These are phyloP conservation scores for Micrastur ruficollis DNA, from an alignment of 2,797 vertebrate genomes.

Conservation along the genomic window DNA sequence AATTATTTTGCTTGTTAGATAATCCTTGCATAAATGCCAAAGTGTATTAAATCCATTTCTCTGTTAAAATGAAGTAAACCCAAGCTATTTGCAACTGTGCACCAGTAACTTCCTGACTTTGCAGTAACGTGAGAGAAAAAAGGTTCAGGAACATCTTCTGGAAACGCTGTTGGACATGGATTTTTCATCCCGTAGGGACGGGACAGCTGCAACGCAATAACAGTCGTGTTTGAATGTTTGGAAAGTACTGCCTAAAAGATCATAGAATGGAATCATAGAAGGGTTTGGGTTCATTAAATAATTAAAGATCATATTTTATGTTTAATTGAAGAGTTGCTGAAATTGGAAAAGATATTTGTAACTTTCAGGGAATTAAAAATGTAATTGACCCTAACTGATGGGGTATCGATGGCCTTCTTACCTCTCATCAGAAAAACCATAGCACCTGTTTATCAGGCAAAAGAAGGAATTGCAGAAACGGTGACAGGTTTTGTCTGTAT, in stretches of 20 bases:
- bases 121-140: background rate
- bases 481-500: no score
- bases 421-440: background rate
- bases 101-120: background rate
- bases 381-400: background rate
- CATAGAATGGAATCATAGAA: background rate
- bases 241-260: background rate
- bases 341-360: slow-evolving; percentile 16
- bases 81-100: slow-evolving; percentile 4
- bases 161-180: background rate
- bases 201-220: background rate
- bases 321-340: slow-evolving; percentile 3
- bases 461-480: background rate
- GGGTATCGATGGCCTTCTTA: background rate
- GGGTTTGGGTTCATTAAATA: no score
- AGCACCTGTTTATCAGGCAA: background rate
- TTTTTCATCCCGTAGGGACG: background rate
- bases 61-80: background rate
- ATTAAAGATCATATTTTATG: background rate
- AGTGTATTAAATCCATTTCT: background rate
- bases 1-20: background rate
- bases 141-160: slow-evolving; percentile 9
- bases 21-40: background rate
- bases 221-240: background rate
- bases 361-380: slow-evolving; percentile 20